Evolutionary conservation across 2,797 vertebrate species (phyloP), one percentile per base, ranked within the genome.

Genomic region (Cossypha heuglini): DNA sequence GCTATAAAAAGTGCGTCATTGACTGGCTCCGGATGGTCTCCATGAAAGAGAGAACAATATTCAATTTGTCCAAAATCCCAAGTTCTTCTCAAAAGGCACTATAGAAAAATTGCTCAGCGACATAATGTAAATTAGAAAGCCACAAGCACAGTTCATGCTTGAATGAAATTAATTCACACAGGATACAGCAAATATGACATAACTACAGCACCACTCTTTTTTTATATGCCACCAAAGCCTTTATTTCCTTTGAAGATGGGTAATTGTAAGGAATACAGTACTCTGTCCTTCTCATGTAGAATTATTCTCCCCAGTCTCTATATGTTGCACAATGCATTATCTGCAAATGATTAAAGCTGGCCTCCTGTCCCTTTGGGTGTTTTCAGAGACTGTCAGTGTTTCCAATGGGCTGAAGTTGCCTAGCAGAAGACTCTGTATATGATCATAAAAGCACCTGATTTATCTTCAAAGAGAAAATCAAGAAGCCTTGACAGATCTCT

Each of bases 221-320:
- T 81, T 93, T 86, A 80, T 29, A 58, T 85, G 54, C 37, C 29
- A 67, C 77, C 48, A 96, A 95, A 95, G 86, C 45, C 19, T 71
- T 79, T 88, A 40, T 88, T 87, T 59, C 69, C 91, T 97, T 97
- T 97, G 97, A 98, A 96, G 93, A 80, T 1, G 49, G 62, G 45
- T 72, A 93, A 94, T 88, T 86, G 46, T 61, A 88, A 84, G 59
- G 66, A 76, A 73, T 68, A 77, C 38, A 38, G 29, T 64, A 46
- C 49, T 78, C 94, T 33, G 85, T 37, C 84, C 80, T 79, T 95
- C 82, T 88, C 37, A 24, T 49, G 31, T 69, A 58, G 94, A 91
- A 90, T 89, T 74, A 49, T 24, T 74, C 46, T 95, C n/a, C 48
- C 9, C 55, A 52, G 64, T 82, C 57, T 86, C 54, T 86, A 93